Base-by-base conservation (phyloP, 92 coral and sea anemone species). In the Epizoanthus ramosus region DNA sequence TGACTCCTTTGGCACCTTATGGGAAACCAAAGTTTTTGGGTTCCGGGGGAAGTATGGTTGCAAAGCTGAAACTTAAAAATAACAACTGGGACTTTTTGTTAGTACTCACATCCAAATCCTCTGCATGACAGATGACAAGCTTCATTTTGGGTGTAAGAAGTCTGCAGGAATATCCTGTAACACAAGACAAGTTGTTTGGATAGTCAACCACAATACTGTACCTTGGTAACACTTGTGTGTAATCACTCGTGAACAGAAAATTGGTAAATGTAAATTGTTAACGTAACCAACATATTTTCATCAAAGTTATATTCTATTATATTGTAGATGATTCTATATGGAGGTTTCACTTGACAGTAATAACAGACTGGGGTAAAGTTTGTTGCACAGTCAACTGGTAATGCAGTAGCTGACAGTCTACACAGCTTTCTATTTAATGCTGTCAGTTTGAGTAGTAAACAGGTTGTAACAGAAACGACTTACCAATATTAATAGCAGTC, bases 401-500 rank as follows among this genome's bases (percentile, higher is more conserved):
- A 22, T 63, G 16, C 28, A 9, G 8, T 10, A 8, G 53, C 7
- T 47, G 53, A 18, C 43, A 63, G 22, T 71, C 23, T 19, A 15
- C 39, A 43, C 18, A 13, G 22, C 6, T 37, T 37, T 39, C 47
- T 19, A 24, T 6, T n/a, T 53, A 14, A 71, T 23, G 52, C 16
- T 22, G 63, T 52, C 21, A 45, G 56, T 4, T 79, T 10, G 7
- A 8, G 54, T 19, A 37, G 19, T 59, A 16, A 35, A 3, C 22
- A 12, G 12, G 3, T 18, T 6, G 39, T 5, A 79, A 79, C 31
- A 23, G 22, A 10, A 67, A 28, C n/a, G 12, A 72, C 52, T 45
- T 88, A 95, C 98, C 99, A 58, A 96, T 96, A 89, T 96, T 96
- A 74, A 96, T 79, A 58, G 99, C 99, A 74, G 99, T 96, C 88